phyloP scores from a whole-genome alignment of 2,113 vertebrate genomes.

The Oncorhynchus mykiss region DNA sequence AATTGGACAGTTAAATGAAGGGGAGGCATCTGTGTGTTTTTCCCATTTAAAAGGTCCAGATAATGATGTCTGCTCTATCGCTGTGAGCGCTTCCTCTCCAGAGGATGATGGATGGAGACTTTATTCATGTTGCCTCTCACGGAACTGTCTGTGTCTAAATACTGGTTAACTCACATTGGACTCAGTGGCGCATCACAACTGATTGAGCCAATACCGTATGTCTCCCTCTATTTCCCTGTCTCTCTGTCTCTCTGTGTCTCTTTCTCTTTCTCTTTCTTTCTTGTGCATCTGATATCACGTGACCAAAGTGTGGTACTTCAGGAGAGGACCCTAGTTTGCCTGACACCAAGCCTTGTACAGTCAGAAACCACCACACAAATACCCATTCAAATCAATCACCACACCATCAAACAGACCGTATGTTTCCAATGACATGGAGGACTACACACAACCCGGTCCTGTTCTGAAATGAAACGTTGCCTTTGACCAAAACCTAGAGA shows the following conservation, averaged over 20 bases:
- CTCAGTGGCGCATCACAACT: no score
- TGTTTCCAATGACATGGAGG: conserved; percentile 20
- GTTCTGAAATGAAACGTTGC: conserved; percentile 54
- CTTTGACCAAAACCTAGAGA: conserved; percentile 35
- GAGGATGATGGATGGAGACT: conserved; percentile 62
- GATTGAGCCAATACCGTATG: no score
- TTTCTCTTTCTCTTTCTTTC: neutral
- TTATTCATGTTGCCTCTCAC: neutral
- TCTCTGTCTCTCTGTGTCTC: neutral
- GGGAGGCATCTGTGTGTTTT: conserved; percentile 21
- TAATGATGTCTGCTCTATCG: conserved; percentile 48
- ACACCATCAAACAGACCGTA: conserved; percentile 34
- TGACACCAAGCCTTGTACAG: conserved; percentile 12
- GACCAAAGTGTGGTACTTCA: conserved; percentile 8
- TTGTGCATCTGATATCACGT: neutral
- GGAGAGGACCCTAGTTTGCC: no score
- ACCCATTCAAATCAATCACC: conserved; percentile 61
- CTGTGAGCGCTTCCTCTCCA: conserved; percentile 24
- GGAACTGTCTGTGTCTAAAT: no score
- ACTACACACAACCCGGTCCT: conserved; percentile 30
- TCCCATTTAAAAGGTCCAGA: conserved; percentile 56
- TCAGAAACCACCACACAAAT: conserved; percentile 51
- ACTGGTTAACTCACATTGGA: no score
- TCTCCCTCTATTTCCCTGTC: no score
- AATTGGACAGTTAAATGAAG: conserved; percentile 14